These are phyloP conservation scores for Edolisoma coerulescens DNA, from an alignment of 2,113 vertebrate genomes.

Conservation along the genomic window DNA sequence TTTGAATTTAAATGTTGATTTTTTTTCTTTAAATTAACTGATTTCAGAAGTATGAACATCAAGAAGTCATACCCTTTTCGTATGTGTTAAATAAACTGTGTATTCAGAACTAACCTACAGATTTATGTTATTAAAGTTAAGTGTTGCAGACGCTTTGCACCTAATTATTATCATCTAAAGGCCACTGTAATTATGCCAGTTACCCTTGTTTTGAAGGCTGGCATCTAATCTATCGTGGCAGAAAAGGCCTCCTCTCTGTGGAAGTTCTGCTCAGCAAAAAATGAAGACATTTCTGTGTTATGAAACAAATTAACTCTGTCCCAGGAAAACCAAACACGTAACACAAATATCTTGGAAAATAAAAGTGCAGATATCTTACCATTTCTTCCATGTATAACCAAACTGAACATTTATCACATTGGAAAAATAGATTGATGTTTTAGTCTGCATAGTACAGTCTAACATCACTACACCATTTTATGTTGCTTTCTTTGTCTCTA, in stretches of 20 bases:
- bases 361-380: neutral
- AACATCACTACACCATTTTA: neutral
- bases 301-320: neutral
- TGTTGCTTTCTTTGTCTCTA: neutral
- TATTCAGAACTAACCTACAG: neutral
- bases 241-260: neutral
- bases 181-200: neutral
- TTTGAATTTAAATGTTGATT: neutral
- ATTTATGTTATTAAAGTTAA: neutral
- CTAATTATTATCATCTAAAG: neutral
- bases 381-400: neutral
- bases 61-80: neutral
- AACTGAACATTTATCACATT: neutral
- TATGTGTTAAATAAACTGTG: neutral
- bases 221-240: neutral
- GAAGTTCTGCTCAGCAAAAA: neutral
- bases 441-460: neutral
- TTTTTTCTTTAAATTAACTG: neutral
- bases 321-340: rapidly evolving
- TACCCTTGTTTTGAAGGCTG: neutral
- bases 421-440: neutral
- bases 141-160: neutral
- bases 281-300: neutral
- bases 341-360: neutral
- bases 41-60: neutral